Conservation (phyloP, 1,140 invertebrate species). For the Leptinotarsa defecta region DNA sequence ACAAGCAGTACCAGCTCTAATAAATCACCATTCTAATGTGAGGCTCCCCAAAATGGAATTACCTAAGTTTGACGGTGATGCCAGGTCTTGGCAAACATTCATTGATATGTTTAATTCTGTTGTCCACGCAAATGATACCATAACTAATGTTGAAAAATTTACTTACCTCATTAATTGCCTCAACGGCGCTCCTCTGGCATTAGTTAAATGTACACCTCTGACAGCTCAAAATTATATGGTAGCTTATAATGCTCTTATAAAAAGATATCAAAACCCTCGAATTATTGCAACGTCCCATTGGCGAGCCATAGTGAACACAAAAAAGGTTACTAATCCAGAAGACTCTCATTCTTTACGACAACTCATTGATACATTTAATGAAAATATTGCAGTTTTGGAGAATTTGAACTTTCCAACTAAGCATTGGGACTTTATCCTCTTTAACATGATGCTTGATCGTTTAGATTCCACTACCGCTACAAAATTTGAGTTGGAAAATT, state of each 20-base stretch:
- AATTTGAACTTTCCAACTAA: neutral
- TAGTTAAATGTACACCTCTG: constrained; percentile 15
- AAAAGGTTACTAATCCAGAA: neutral
- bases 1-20: neutral
- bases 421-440: constrained; percentile 15
- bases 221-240: constrained; percentile 1
- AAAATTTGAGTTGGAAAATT: neutral
- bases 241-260: neutral
- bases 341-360: constrained; percentile 1
- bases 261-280: neutral
- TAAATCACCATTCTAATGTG: neutral
- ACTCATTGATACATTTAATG: constrained; percentile 5
- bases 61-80: neutral
- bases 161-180: neutral
- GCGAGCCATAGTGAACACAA: neutral
- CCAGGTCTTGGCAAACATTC: constrained; percentile 10
- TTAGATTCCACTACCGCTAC: constrained; percentile 5
- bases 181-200: neutral
- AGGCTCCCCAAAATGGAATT: constrained; percentile 9
- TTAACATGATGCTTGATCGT: neutral
- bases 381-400: constrained; percentile 10
- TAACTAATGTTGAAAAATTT: constrained; percentile 13
- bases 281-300: constrained; percentile 4
- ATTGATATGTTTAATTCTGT: constrained; percentile 8
- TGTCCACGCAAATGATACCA: neutral